These are phyloP conservation scores for Trisateles emortualis DNA, from an alignment of 2,888 invertebrate species.

Conservation along the genomic window DNA sequence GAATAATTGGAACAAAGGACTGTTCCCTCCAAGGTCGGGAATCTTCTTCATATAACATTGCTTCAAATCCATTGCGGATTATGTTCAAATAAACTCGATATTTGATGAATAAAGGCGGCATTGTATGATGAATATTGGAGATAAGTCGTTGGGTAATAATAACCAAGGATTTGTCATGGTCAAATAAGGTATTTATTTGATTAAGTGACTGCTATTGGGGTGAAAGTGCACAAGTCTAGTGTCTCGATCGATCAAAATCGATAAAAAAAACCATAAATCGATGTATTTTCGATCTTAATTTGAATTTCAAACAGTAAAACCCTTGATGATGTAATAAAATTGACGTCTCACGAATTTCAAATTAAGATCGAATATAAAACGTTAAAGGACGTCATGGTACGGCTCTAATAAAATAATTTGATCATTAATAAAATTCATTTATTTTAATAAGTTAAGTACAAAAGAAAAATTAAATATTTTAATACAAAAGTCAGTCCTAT, in stretches of 20 bases:
- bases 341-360: too few species aligned
- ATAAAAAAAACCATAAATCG: too few species aligned
- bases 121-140: slow-evolving; percentile 10
- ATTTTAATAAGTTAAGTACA: neutral
- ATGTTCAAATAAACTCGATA: neutral
- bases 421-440: too few species aligned
- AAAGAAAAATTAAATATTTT: neutral
- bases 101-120: neutral
- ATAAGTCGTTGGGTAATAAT: slow-evolving; percentile 5
- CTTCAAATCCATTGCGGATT: slow-evolving; percentile 9
- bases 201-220: too few species aligned
- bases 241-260: too few species aligned
- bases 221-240: too few species aligned
- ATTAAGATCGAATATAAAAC: too few species aligned
- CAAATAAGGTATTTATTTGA: slow-evolving; percentile 19
- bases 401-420: too few species aligned
- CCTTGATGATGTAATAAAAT: too few species aligned
- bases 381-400: too few species aligned
- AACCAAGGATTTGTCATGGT: slow-evolving; percentile 29
- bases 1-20: slow-evolving; percentile 77
- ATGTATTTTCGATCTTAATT: too few species aligned
- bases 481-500: neutral
- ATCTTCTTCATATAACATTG: neutral
- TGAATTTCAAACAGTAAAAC: too few species aligned
- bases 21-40: slow-evolving; percentile 66